Evolutionary conservation across 1,140 invertebrate species (phyloP), one percentile per base, ranked within the genome.

Genomic region (Drosophila santomea): DNA sequence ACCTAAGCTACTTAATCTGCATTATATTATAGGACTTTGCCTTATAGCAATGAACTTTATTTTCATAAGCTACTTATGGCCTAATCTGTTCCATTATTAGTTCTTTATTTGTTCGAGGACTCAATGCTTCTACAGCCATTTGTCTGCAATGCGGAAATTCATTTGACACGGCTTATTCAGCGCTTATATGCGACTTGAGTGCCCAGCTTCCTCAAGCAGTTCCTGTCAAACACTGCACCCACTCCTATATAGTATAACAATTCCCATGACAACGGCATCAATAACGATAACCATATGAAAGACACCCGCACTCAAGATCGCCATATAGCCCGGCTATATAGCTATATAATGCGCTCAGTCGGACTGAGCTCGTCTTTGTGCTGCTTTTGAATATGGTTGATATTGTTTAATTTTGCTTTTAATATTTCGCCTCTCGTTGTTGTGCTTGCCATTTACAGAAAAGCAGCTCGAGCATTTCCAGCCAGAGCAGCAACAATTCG

Each of bases 401-500:
- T n/a, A 35, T 23, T 28, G 23, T 62, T 62, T 57, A 35, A 71
- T 71, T 71, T 58, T 71, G 52, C 52, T 57, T 75, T 63, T 61
- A 39, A 75, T 55, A 58, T 76, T 51, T 32, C 43, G 38, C 52
- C 52, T 51, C 38, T 71, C 32, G 36, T 36, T 47, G 43, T 48
- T 48, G 44, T 73, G 59, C 44, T 67, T 78, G 71, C 80, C 80
- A 79, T 84, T 88, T 86, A 90, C 88, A 92, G 91, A 92, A 92
- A 91, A 91, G 91, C 78, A 91, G 81, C 63, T 89, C 90, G 68
- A 91, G 91, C 77, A 83, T 91, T 74, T 91, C 90, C 67, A 91
- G 84, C 71, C 91, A 86, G 73, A 90, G 77, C 81, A 89, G 88
- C 84, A 90, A 74, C 86, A 90, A 66, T 64, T 82, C 72, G 79